These are phyloP conservation scores for Lutraria rhynchaena DNA, from an alignment of 1,140 invertebrate species.

Conservation along the genomic window DNA sequence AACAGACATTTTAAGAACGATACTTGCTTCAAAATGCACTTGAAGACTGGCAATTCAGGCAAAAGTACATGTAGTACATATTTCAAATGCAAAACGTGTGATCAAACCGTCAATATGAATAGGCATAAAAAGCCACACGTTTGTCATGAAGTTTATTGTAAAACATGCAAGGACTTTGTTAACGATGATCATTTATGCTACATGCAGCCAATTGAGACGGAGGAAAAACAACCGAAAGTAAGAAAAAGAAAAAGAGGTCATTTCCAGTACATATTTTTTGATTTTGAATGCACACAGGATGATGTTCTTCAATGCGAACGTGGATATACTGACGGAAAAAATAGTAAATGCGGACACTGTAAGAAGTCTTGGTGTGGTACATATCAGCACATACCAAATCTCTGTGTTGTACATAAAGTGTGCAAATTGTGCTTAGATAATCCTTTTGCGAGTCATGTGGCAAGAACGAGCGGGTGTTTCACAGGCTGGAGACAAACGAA, in stretches of 20 bases:
- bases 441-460: constrained; percentile 3
- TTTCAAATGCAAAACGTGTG: constrained; percentile 24
- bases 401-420: constrained; percentile 15
- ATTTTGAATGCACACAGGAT: constrained; percentile 37
- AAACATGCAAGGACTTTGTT: constrained; percentile 38
- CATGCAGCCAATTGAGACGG: constrained; percentile 10
- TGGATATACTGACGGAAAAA: constrained; percentile 6
- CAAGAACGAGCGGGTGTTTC: constrained; percentile 18
- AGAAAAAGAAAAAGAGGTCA: neutral
- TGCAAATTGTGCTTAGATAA: neutral
- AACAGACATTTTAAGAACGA: constrained; percentile 37
- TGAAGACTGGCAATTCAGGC: constrained; percentile 35
- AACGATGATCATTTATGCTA: constrained; percentile 23
- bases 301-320: constrained; percentile 8
- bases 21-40: constrained; percentile 33
- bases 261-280: too few species aligned
- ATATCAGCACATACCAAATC: constrained; percentile 16
- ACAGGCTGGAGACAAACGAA: constrained; percentile 6
- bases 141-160: constrained; percentile 46
- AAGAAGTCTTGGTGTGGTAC: too few species aligned
- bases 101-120: constrained; percentile 44
- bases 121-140: constrained; percentile 30
- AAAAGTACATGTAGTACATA: constrained; percentile 36
- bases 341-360: constrained; percentile 9
- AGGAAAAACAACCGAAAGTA: neutral